Evolutionary conservation across 2,797 vertebrate genomes (phyloP), one percentile per base, ranked within the genome.

Genomic region (Artibeus lituratus): DNA sequence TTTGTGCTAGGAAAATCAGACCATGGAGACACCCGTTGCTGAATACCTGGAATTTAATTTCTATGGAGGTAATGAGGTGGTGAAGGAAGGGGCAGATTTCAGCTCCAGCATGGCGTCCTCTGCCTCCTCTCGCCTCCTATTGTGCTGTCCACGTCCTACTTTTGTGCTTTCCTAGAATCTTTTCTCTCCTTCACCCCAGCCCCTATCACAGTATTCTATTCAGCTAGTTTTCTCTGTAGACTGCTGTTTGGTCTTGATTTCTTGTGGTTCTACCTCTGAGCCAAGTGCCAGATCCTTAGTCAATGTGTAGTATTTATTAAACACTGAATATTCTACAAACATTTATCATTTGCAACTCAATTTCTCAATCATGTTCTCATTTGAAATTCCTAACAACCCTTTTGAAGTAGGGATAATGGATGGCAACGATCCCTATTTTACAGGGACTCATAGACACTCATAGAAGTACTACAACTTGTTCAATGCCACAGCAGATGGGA

Each of bases 21-120:
- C 62, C 37, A 5, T 42, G 11, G 55, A 59, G 47, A 69, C 72
- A 21, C 15, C 37, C 32, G 32, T 32, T 44, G 44, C 29, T 69
- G 78, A 78, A 35, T 69, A 83, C 47, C 37, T 24, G 29, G 29
- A 80, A 81, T 93, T 83, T 81, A 37, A 44, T 96, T 94, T 94
- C 77, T 86, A 39, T 62, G 29, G 53, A 90, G 22, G 69, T 92
- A 72, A 91, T 21, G 7, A 49, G 44, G 39, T 70, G 47, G n/a
- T 1, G 15, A 85, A 73, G 83, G 67, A 57, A n/a, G 87, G 32
- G 35, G 92, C 11, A 1, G 10, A 4, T 86, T 85, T 78, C 44
- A 35, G 85, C 5, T 16, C 21, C 7, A 1, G 0, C 0, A 16
- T 26, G 32, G 18, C 15, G 12, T 35, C 26, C 37, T 51, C 76